Conservation (phyloP, 53 echinoderm and acorn worm species). For the Paracentrotus lividus region DNA sequence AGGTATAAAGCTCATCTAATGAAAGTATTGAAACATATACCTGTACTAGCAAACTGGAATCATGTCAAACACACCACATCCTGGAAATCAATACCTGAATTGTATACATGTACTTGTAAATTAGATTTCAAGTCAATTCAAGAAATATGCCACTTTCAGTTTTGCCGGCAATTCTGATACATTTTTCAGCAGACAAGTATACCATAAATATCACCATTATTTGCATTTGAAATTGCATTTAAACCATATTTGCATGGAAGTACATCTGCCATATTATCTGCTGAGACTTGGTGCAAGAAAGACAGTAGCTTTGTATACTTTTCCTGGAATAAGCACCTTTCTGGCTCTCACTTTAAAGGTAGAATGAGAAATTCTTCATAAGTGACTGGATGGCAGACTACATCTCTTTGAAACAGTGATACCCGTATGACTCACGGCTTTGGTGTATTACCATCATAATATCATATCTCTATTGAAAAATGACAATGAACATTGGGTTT, state of each 20-base stretch:
- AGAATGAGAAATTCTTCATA: neutral
- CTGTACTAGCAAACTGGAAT: no score
- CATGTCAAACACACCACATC: no score
- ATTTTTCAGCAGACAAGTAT: no score
- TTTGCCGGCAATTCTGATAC: neutral
- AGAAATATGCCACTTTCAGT: neutral
- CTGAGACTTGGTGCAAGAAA: no score
- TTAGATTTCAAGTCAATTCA: neutral
- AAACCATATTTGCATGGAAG: no score
- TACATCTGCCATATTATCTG: no score
- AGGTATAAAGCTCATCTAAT: no score
- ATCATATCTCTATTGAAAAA: constrained; percentile 39
- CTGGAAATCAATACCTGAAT: no score
- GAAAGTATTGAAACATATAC: no score
- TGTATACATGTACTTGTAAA: no score
- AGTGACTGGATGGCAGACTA: neutral
- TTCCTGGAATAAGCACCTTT: no score
- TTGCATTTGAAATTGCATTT: neutral
- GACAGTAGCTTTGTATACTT: no score
- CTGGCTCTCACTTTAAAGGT: neutral
- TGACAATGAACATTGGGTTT: constrained; percentile 22
- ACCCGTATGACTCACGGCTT: neutral
- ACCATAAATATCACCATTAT: neutral
- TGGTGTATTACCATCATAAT: neutral
- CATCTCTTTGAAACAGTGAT: neutral